A percentile compares a stretch with the other conserved stretches of the same genome.
These are phyloP conservation scores for Aurelia aurita DNA, from an alignment of 30 jellyfish, hydroid and myxozoan genomes.

Conservation along the genomic window DNA sequence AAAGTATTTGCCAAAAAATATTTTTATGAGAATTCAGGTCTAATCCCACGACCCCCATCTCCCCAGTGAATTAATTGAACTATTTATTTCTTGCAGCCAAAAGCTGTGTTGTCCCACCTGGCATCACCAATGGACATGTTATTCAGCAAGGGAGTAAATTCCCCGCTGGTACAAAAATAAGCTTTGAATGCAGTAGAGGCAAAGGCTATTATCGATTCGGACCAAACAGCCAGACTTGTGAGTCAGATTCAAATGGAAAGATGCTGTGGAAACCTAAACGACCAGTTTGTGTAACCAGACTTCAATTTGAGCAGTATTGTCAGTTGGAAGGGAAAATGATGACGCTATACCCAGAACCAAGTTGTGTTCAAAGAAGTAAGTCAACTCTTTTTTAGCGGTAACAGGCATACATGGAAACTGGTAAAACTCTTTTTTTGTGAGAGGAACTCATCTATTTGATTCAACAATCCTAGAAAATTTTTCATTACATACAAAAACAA, in stretches of 20 bases:
- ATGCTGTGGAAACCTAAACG: slow-evolving; percentile 52
- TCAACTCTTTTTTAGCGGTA: too few species aligned
- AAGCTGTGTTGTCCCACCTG: slow-evolving; percentile 41
- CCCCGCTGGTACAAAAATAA: slow-evolving; percentile 22
- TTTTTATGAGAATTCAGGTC: too few species aligned
- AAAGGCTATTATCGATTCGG: slow-evolving; percentile 67
- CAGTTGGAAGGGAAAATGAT: slow-evolving; percentile 48
- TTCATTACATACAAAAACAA: too few species aligned
- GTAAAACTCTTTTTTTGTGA: too few species aligned
- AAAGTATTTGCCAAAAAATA: too few species aligned
- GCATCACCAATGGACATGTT: slow-evolving; percentile 43
- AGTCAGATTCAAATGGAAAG: slow-evolving; percentile 49
- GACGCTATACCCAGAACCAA: slow-evolving; percentile 47
- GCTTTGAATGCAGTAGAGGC: slow-evolving; percentile 41
- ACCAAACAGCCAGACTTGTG: slow-evolving; percentile 41
- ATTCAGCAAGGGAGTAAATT: slow-evolving; percentile 3
- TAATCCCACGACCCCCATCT: too few species aligned
- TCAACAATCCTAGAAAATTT: too few species aligned
- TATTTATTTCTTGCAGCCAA: slow-evolving; percentile 23
- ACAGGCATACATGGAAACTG: too few species aligned
- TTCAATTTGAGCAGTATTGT: slow-evolving; percentile 55
- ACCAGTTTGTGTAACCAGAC: slow-evolving; percentile 56
- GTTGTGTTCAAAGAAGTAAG: slow-evolving; percentile 58
- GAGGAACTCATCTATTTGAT: too few species aligned
- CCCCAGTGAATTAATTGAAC: neutral